These are phyloP conservation scores for Anguilla pacifica DNA, from an alignment of 2,797 vertebrate genomes.

Conservation along the genomic window DNA sequence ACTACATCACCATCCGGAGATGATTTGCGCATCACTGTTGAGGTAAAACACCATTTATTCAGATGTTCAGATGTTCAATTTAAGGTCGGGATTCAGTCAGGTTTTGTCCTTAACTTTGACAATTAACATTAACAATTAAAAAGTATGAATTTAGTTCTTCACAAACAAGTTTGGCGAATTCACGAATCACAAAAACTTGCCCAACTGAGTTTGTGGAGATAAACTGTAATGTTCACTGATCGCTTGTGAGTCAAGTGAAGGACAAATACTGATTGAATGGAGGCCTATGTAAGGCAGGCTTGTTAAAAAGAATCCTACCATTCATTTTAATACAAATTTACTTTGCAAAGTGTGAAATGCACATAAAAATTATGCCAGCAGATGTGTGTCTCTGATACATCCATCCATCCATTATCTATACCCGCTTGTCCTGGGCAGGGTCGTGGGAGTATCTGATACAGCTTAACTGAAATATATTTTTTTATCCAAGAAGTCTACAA, in stretches of 20 bases:
- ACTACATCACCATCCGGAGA: constrained; percentile 23
- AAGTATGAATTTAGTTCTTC: too few relatives aligned
- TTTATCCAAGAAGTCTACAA: neutral
- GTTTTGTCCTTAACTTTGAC: neutral
- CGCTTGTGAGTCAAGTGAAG: neutral
- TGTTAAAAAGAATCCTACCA: neutral
- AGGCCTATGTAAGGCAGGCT: neutral
- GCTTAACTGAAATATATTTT: neutral
- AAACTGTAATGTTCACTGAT: neutral
- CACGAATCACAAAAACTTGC: neutral
- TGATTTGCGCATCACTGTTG: constrained; percentile 50
- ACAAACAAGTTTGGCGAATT: too few relatives aligned
- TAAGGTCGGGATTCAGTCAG: neutral
- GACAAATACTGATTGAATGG: neutral
- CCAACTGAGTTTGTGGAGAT: neutral
- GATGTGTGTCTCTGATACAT: neutral
- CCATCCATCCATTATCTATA: too few relatives aligned
- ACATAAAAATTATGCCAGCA: too few relatives aligned
- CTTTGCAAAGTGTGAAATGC: too few relatives aligned
- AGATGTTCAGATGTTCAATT: neutral
- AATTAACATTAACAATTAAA: too few relatives aligned
- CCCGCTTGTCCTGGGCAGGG: too few relatives aligned
- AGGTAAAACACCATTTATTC: constrained; percentile 50
- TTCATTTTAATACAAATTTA: neutral
- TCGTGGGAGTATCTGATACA: neutral